Base-by-base conservation (phyloP, 37 sponge, comb jelly and placozoan genomes). In the Corticium candelabrum region DNA sequence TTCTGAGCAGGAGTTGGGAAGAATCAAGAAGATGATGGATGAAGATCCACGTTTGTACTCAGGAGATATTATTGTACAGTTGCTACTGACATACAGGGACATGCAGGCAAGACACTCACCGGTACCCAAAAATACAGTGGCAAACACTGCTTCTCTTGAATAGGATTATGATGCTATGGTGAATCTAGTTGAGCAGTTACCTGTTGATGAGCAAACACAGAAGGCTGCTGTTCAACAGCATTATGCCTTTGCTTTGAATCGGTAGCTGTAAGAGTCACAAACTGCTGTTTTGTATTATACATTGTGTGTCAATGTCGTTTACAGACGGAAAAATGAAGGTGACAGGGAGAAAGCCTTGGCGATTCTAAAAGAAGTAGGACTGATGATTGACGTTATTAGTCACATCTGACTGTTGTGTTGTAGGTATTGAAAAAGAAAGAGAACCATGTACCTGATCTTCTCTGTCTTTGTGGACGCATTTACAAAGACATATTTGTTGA, bases 81-180 rank as follows among this genome's bases (percentile, higher is more conserved):
- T 94, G 7, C 76, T 94, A 34, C 76, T 94, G 37, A 78, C 94
- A 15, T 94, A 90, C 80, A 79, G 94, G 34, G 94, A 94, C 38
- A 83, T 87, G 36, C 88, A 91, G 87, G 93, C 88, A 57, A 5
- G 77, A 69, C n/a, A 70, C 73, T 35, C 29, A 11, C 27, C 73
- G 29, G 29, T 70, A 70, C 73, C 29, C 3, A 70, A 3, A n/a
- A n/a, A 3, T 70, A 35, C n/a, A 4, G 5, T 76, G 77, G 75
- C 31, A 35, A 4, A 40, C 11, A 15, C 37, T 71, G 29, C 68
- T 34, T 50, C 21, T 50, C 21, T 50, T 50, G 15, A 27, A 7
- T 75, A 94, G 89, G 91, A 90, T 74, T 94, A 94, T 75, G 84
- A 90, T 41, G 69, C 82, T 31, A 94, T 94, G 94, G 81, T 94